Evolutionary conservation across 1,140 invertebrate genomes (phyloP), one percentile per base, ranked within the genome.

Genomic region (Pissodes strobi): DNA sequence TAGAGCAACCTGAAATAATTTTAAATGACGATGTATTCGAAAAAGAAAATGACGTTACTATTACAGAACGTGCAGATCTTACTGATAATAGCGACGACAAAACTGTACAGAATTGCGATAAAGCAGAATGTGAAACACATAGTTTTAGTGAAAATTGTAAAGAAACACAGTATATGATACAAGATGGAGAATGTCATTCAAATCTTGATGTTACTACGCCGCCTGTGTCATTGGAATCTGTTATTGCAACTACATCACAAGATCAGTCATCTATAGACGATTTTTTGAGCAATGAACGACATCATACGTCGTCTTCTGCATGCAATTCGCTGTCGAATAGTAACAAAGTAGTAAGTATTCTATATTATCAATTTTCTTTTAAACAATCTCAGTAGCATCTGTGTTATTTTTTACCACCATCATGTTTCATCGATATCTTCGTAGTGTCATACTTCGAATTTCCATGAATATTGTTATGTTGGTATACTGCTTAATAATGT

Each of bases 271-370:
- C 23, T 43, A 13, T 51, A 13, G 19, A 34, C 15, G 37, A 2
- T 3, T 64, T 64, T 56, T 56, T 63, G 19, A 41, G 23, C 9
- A 56, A 27, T 27, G 61, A 64, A 19, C 30, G 61, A 38, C 37
- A 56, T 37, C 61, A 64, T 48, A 56, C 53, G 19, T 56, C 61
- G 3, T 12, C 61, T 1, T 18, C 37, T 22, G 25, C 21, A 51
- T 30, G 41, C 8, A 19, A 18, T 43, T 43, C 23, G 15, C 23
- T 21, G n/a, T 21, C 48, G 3, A 48, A 37, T 25, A 12, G 6
- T 23, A 37, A 2, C 19, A 64, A 64, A 38, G 22, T 45, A 27
- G 61, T 53, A 45, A 52, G 34, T 43, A n/a, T n/a, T n/a, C n/a
- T n/a, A n/a, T n/a, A n/a, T n/a, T n/a, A n/a, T n/a, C n/a, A n/a